Base-by-base conservation (phyloP, 1,140 invertebrate genomes). In the Euwallacea fornicatus region DNA sequence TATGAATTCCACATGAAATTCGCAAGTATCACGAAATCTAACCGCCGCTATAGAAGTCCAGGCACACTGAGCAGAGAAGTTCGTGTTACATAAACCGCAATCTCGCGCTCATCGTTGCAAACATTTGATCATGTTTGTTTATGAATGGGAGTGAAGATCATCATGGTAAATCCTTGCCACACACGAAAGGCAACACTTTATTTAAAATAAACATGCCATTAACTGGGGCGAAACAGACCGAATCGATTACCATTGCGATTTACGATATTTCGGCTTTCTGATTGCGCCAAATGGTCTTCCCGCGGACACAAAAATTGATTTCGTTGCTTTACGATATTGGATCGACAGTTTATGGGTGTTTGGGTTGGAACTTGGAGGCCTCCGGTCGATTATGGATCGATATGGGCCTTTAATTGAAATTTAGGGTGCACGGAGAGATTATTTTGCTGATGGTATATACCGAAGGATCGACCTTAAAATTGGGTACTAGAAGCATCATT, bases 281-380 rank as follows among this genome's bases (percentile, higher is more conserved):
- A 66, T 66, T 66, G 54, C 42, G 54, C 54, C 54, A 66, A 66
- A 58, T 66, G 65, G 43, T 56, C 65, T 8, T 66, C 65, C 65
- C 42, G 65, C 58, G 65, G 65, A 66, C 65, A 66, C 55, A 43
- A 56, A 66, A 66, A 66, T 66, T 66, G 65, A 66, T 66, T 66
- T 58, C 16, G 53, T 66, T 66, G 13, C 46, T 66, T 66, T 66
- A 66, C 42, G 65, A 66, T 56, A 16, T 66, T 56, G 65, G 54
- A 13, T 56, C 54, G 54, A 50, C 9, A 6, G 46, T 50, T 50
- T 50, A 50, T 50, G 46, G 46, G 13, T 33, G 21, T 33, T 33
- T 33, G 21, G 21, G 21, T 33, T 33, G 21, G 21, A 33, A 33
- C 21, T 33, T 33, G 21, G 21, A 33, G 21, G 21, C 21, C 21